Base-by-base conservation (phyloP, 2,888 invertebrate genomes). In the Lomographa bimaculata region DNA sequence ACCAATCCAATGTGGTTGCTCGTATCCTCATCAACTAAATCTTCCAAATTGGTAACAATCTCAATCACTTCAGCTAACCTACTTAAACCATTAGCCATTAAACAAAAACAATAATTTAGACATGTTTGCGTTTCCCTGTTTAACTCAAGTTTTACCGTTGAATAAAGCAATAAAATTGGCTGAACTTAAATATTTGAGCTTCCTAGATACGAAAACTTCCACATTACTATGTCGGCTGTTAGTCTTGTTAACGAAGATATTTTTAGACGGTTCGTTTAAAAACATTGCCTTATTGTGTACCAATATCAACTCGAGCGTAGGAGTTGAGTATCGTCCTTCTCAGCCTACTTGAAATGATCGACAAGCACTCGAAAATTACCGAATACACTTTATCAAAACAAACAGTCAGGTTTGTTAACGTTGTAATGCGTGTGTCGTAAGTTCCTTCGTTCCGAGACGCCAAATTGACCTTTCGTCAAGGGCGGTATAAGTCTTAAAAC, bases 391-490 rank as follows among this genome's bases (percentile, higher is more conserved):
- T 68, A 72, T 66, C 71, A 67, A 78, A 75, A 77, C 71, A 79
- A 84, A 82, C 76, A 79, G 60, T 49, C 48, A 18, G 60, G 63
- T 69, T 70, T 67, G 71, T 74, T 71, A 69, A 74, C 72, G 66
- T 69, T 72, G 62, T 64, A 66, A 67, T 62, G 60, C n/a, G 19
- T 60, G 57, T 79, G 77, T 79, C 77, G 79, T 69, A 83, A 63
- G 66, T 62, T 72, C 69, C 70, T 72, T 64, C 64, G 68, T 69
- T 64, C 56, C 69, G 60, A 64, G 65, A 66, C 64, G 60, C 65
- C 68, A 59, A 69, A 73, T 74, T 73, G 83, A 85, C 86, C 85
- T 87, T 79, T 69, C 49, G 52, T 60, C 82, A 82, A 84, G 85
- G 86, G 63, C 79, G 73, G 32, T 52, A 44, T 46, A 59, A 40